Conservation (phyloP, 2,888 invertebrate genomes). For the Empis livida region DNA sequence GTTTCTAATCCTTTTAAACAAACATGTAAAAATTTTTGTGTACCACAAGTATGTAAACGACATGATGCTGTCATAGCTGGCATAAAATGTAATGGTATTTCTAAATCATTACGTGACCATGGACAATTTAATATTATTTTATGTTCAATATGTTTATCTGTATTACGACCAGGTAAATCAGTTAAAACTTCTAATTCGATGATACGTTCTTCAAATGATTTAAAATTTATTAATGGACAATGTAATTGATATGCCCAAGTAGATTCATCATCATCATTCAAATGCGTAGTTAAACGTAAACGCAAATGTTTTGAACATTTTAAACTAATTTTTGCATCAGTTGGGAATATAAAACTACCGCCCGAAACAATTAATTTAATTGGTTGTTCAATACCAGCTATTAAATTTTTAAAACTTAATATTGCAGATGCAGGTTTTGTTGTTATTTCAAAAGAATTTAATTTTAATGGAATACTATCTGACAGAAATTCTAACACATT, state of each 20-base stretch:
- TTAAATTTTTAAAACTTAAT: constrained; percentile 51
- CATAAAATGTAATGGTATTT: constrained; percentile 64
- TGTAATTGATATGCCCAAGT: constrained; percentile 33
- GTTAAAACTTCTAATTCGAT: constrained; percentile 55
- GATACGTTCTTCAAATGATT: constrained; percentile 52
- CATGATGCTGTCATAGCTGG: constrained; percentile 71
- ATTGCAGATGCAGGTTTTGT: constrained; percentile 41
- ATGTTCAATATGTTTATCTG: constrained; percentile 57
- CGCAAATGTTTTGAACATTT: constrained; percentile 36
- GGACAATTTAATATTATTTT: constrained; percentile 69
- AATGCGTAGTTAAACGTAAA: constrained; percentile 19
- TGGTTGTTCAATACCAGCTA: constrained; percentile 69
- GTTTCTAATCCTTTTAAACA: constrained; percentile 48
- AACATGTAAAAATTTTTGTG: constrained; percentile 76
- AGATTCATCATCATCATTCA: constrained; percentile 14
- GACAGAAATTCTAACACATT: constrained; percentile 63
- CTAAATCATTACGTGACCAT: constrained; percentile 61
- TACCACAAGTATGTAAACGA: constrained; percentile 69
- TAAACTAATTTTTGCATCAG: constrained; percentile 40
- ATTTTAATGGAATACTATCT: constrained; percentile 38
- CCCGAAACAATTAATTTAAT: constrained; percentile 62
- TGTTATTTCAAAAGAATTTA: constrained; percentile 33
- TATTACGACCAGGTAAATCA: constrained; percentile 57
- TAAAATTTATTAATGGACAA: constrained; percentile 43
- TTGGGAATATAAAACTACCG: constrained; percentile 60